Conservation (phyloP, 1,140 invertebrate genomes). For the Aethina tumida region DNA sequence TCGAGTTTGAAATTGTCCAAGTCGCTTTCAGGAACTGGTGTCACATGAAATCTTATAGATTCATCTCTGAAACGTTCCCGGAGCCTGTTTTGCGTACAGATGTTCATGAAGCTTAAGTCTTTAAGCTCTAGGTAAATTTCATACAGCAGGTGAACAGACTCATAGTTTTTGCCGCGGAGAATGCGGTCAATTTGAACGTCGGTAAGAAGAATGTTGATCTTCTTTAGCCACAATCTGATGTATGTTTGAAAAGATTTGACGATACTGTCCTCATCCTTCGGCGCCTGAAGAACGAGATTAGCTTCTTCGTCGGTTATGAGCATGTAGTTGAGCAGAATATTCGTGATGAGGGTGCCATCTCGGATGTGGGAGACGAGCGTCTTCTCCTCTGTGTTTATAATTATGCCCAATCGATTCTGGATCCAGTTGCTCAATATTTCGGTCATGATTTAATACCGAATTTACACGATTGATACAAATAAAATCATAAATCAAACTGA, state of each 20-base stretch:
- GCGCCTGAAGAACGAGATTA: slow-evolving; percentile 20
- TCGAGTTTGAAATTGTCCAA: slow-evolving; percentile 20
- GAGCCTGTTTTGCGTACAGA: slow-evolving; percentile 12
- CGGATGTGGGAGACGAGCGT: slow-evolving; percentile 30
- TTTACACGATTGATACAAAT: slow-evolving; percentile 6
- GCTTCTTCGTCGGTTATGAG: slow-evolving; percentile 36
- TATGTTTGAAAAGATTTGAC: slow-evolving; percentile 37
- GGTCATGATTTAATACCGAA: too few relatives aligned
- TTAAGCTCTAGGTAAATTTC: slow-evolving; percentile 48
- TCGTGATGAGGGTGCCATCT: slow-evolving; percentile 36
- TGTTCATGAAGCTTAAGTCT: slow-evolving; percentile 33
- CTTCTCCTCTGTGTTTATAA: slow-evolving; percentile 20
- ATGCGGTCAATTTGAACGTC: slow-evolving; percentile 41
- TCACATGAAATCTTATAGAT: slow-evolving; percentile 11
- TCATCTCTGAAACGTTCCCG: slow-evolving; percentile 8
- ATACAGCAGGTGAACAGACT: slow-evolving; percentile 45
- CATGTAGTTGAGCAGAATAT: slow-evolving; percentile 37
- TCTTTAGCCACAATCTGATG: slow-evolving; percentile 40
- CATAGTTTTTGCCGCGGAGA: slow-evolving; percentile 39
- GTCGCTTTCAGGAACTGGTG: slow-evolving; percentile 6
- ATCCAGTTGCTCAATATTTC: slow-evolving; percentile 28
- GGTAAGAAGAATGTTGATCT: slow-evolving; percentile 39
- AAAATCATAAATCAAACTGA: background rate
- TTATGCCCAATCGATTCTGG: slow-evolving; percentile 21
- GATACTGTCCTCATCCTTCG: slow-evolving; percentile 33